Percentiles rank a stretch among this genome's conserved stretches.
These are phyloP conservation scores for Salticus scenicus DNA, from an alignment of 2,888 invertebrate genomes.

Conservation along the genomic window DNA sequence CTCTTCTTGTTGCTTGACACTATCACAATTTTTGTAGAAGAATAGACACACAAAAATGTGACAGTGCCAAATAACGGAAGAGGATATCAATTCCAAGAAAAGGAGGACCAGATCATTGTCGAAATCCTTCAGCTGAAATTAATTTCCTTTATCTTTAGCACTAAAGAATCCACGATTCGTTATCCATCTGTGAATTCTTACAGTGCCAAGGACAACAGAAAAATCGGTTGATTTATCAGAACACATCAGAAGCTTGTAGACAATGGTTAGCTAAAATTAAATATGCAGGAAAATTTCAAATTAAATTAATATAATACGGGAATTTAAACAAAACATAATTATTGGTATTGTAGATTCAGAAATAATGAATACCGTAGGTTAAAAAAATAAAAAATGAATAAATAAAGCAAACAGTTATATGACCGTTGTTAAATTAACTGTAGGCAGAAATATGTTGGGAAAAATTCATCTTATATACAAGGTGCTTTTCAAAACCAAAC, in stretches of 20 bases:
- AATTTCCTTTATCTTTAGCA: conserved; percentile 80
- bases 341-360: no score
- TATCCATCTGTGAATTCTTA: conserved; percentile 82
- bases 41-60: conserved; percentile 72
- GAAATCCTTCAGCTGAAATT: conserved; percentile 3
- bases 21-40: conserved; percentile 72
- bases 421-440: neutral
- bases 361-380: no score
- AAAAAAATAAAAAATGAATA: no score
- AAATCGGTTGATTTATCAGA: conserved; percentile 2
- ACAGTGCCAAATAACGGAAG: conserved; percentile 72
- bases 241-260: neutral
- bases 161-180: conserved; percentile 81
- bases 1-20: conserved; percentile 71
- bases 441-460: neutral
- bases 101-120: conserved; percentile 26
- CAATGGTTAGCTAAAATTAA: neutral
- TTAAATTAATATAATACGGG: no score
- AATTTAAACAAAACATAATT: no score
- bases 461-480: neutral
- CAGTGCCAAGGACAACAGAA: conserved; percentile 80
- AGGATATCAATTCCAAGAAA: conserved; percentile 30
- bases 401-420: no score
- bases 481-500: conserved; percentile 5
- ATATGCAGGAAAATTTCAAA: no score